A percentile compares a stretch with the other conserved stretches of the same genome.
phyloP scores from a whole-genome alignment of 2,888 invertebrate species.

The Eucriotettix oculatus region DNA sequence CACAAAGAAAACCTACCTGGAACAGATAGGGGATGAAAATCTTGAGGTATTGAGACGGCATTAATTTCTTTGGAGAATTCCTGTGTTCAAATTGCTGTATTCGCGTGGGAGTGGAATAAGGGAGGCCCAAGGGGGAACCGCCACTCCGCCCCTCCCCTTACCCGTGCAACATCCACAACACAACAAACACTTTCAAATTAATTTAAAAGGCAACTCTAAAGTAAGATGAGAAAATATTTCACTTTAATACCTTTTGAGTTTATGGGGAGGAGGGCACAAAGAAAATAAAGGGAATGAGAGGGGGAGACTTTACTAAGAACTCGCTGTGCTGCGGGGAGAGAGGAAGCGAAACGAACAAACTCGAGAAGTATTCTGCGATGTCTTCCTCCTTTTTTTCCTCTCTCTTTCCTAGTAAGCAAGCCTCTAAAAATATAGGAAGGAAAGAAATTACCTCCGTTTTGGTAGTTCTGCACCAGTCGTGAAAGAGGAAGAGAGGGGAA shows the following conservation, averaged over 20 bases:
- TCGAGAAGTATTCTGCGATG: neutral
- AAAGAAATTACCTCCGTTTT: neutral
- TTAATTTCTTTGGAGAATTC: too few species aligned
- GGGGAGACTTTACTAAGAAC: neutral
- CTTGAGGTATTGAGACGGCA: too few species aligned
- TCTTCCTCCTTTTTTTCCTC: neutral
- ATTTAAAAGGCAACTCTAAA: neutral
- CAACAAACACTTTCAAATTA: neutral
- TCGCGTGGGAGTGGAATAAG: too few species aligned
- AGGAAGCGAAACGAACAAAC: neutral
- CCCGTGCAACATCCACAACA: neutral
- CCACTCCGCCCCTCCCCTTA: too few species aligned
- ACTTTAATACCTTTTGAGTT: constrained; percentile 6
- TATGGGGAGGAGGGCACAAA: neutral
- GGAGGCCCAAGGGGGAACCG: too few species aligned
- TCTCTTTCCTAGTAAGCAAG: neutral
- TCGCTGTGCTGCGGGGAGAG: neutral
- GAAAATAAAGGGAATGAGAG: neutral
- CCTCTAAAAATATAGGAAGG: neutral
- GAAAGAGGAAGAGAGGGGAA: neutral
- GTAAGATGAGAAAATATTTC: constrained; percentile 4
- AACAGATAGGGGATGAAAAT: too few species aligned
- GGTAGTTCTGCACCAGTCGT: neutral
- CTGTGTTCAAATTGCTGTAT: too few species aligned
- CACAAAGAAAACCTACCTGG: too few species aligned